Conservation (phyloP, 1,140 invertebrate genomes). For the Venturia canescens region DNA sequence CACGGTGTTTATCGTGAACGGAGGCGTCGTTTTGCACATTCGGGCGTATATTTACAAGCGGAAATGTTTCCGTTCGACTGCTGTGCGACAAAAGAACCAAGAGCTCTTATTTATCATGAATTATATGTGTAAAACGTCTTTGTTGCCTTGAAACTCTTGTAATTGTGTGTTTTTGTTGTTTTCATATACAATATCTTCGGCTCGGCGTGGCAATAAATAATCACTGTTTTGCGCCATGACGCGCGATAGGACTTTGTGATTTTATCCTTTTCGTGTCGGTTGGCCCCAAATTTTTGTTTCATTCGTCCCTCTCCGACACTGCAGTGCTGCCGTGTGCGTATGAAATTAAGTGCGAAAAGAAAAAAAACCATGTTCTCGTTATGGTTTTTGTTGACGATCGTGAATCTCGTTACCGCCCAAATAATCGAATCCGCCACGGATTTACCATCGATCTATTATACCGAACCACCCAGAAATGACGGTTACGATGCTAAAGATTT, state of each 20-base stretch:
- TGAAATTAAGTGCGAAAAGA: neutral
- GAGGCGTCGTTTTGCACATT: neutral
- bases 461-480: constrained; percentile 62
- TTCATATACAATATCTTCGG: neutral
- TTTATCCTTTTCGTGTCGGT: neutral
- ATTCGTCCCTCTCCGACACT: neutral
- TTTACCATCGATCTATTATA: constrained; percentile 71
- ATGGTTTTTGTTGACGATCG: constrained; percentile 44
- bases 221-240: neutral
- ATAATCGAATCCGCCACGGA: constrained; percentile 60
- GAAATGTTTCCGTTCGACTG: constrained; percentile 34
- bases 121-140: neutral
- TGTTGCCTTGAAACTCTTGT: neutral
- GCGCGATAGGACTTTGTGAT: neutral
- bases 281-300: constrained; percentile 10
- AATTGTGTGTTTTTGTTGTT: neutral
- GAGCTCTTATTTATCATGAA: constrained; percentile 1
- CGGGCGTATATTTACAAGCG: constrained; percentile 12
- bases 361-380: constrained; percentile 37
- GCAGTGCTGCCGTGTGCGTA: neutral
- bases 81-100: constrained; percentile 22
- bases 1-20: neutral
- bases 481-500: constrained; percentile 57
- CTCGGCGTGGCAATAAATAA: too few relatives aligned
- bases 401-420: constrained; percentile 1